Conservation (phyloP, 2,888 invertebrate genomes). For the Pollenia griseotomentosa region DNA sequence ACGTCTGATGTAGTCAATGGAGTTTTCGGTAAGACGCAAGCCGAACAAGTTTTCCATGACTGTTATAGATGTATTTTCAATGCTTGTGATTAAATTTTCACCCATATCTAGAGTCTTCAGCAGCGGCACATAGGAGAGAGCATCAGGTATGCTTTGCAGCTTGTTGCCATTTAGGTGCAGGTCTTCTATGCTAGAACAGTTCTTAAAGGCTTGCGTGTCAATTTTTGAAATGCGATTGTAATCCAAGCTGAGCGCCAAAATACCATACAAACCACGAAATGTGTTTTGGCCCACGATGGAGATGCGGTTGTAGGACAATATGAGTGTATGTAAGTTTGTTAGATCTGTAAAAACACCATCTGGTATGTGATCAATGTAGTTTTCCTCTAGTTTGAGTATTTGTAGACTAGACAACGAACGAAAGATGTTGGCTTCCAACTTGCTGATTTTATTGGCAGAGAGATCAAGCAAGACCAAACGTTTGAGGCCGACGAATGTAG, state of each 20-base stretch:
- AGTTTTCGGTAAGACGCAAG: constrained; percentile 94
- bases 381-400: constrained; percentile 93
- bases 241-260: constrained; percentile 93
- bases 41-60: constrained; percentile 94
- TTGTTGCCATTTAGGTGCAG: constrained; percentile 95
- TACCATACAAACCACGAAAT: constrained; percentile 93
- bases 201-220: constrained; percentile 93
- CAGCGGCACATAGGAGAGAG: constrained; percentile 92
- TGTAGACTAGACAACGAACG: constrained; percentile 93
- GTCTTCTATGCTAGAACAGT: constrained; percentile 95
- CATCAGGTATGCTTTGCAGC: constrained; percentile 91
- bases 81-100: constrained; percentile 92
- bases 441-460: constrained; percentile 93
- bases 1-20: constrained; percentile 91
- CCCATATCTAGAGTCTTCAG: constrained; percentile 95
- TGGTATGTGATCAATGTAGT: constrained; percentile 92
- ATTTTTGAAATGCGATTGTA: constrained; percentile 93
- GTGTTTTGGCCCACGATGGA: constrained; percentile 92
- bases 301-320: constrained; percentile 93
- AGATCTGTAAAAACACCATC: constrained; percentile 94
- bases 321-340: constrained; percentile 94
- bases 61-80: constrained; percentile 92
- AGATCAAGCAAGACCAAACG: constrained; percentile 93
- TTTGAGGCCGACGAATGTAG: constrained; percentile 94
- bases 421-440: constrained; percentile 92